phyloP scores from a whole-genome alignment of 1,140 invertebrate species.

The Helicoverpa armigera region DNA sequence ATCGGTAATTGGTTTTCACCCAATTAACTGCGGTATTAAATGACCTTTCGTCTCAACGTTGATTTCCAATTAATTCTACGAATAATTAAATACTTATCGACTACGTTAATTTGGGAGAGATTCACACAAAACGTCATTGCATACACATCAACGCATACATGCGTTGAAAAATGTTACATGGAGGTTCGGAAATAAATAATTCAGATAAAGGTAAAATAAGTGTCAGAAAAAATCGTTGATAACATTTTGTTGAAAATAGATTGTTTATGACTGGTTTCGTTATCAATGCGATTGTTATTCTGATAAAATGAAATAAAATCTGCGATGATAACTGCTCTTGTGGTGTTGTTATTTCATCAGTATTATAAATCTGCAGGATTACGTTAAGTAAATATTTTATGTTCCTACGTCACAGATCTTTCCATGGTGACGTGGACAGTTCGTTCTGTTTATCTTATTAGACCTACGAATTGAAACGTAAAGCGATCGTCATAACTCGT shows the following conservation, averaged over 20 bases:
- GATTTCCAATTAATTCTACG: conserved; percentile 47
- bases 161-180: background rate
- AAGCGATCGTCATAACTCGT: no score
- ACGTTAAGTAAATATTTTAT: no score
- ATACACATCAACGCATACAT: background rate
- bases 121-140: background rate
- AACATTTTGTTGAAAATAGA: background rate
- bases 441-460: no score
- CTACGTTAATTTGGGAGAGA: background rate
- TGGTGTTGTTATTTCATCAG: no score
- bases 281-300: background rate
- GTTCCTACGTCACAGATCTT: no score
- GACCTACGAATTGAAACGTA: no score
- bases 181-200: background rate
- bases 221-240: no score
- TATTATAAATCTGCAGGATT: no score
- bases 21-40: conserved; percentile 58
- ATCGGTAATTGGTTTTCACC: conserved; percentile 59
- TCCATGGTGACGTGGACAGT: no score
- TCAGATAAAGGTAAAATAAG: background rate
- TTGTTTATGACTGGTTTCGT: background rate
- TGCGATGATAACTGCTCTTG: background rate
- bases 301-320: background rate
- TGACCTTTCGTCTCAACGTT: conserved; percentile 51
- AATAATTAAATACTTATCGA: conserved; percentile 37